Percentiles rank a stretch among this genome's conserved stretches.
Conservation (phyloP, 1,140 invertebrate species). For the Aethina tumida region DNA sequence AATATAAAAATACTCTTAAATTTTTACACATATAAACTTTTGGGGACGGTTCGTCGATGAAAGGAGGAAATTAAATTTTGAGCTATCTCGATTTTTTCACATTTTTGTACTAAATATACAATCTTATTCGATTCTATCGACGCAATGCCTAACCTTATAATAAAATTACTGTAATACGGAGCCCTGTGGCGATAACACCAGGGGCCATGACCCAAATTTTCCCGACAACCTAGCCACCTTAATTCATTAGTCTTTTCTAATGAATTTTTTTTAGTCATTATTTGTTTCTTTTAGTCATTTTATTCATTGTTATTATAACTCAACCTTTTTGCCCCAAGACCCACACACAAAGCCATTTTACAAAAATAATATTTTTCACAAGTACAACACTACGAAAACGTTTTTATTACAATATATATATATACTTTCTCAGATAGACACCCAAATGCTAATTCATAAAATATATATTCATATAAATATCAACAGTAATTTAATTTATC, state of each 20-base stretch:
- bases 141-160: conserved; percentile 34
- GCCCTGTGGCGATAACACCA: conserved; percentile 33
- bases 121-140: conserved; percentile 39
- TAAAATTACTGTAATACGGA: conserved; percentile 30
- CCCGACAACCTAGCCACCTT: conserved; percentile 31
- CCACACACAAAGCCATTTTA: too few species aligned
- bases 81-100: conserved; percentile 37
- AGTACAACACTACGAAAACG: too few species aligned
- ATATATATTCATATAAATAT: too few species aligned
- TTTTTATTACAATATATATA: too few species aligned
- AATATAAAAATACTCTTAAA: conserved; percentile 41
- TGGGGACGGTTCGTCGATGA: conserved; percentile 14
- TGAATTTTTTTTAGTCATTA: conserved; percentile 15
- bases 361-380: too few species aligned
- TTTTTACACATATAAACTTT: conserved; percentile 38
- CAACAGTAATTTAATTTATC: too few species aligned
- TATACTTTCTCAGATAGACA: too few species aligned
- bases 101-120: conserved; percentile 40
- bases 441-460: too few species aligned
- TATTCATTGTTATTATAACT: conserved; percentile 13
- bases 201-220: conserved; percentile 27
- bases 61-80: conserved; percentile 33
- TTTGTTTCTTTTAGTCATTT: conserved; percentile 10
- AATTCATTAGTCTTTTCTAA: conserved; percentile 10
- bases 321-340: conserved; percentile 6